Conservation (phyloP, 23 tunicate genomes). For the Pegea sp. region DNA sequence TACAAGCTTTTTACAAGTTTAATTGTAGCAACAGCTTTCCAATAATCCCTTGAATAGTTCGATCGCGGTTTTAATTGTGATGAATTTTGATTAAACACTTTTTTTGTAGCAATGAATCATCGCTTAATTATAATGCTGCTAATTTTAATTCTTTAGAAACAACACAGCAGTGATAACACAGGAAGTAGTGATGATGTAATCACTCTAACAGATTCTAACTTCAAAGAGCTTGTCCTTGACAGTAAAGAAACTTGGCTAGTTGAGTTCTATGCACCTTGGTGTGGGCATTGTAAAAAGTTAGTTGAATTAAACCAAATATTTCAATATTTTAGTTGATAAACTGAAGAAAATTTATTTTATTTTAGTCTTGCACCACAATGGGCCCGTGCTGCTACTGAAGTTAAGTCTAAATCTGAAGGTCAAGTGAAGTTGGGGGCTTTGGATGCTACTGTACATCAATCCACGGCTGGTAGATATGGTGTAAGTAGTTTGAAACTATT, state of each 20-base stretch:
- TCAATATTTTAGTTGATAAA: background rate
- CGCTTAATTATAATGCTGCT: conserved; percentile 1
- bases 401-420: conserved; percentile 58
- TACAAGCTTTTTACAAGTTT: too few species aligned
- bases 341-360: background rate
- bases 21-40: too few species aligned
- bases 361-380: conserved; percentile 82
- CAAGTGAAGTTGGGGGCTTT: conserved; percentile 72
- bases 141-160: background rate
- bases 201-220: conserved; percentile 86
- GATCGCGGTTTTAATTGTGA: too few species aligned
- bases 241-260: conserved; percentile 95
- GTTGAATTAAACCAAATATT: background rate
- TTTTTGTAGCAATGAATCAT: too few species aligned
- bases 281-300: conserved; percentile 97
- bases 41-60: too few species aligned
- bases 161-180: conserved; percentile 15
- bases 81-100: too few species aligned
- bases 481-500: conserved; percentile 19
- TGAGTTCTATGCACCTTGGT: conserved; percentile 99
- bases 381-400: conserved; percentile 74
- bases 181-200: conserved; percentile 50
- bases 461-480: conserved; percentile 61
- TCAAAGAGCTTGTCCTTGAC: conserved; percentile 55
- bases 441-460: conserved; percentile 82